phyloP scores from a whole-genome alignment of 2,888 invertebrate species.

The Hemicrepidius hirtus region DNA sequence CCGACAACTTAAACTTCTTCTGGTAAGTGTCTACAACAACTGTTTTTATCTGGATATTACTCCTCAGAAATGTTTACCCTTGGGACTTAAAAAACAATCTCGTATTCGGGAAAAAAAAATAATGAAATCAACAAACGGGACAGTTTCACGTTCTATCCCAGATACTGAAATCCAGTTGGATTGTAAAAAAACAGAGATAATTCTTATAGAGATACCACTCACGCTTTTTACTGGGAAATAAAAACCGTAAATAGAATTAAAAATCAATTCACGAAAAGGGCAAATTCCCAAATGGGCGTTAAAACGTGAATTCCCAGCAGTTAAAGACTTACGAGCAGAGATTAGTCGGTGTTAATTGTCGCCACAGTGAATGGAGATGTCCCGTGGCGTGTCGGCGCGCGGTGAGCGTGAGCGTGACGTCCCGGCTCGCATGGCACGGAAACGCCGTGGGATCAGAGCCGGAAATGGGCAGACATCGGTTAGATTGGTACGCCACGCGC shows the following conservation, averaged over 20 bases:
- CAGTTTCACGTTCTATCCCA: not conserved
- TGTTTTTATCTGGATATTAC: conserved; percentile 19
- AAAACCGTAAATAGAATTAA: conserved; percentile 9
- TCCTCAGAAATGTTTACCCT: not conserved
- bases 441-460: conserved; percentile 65
- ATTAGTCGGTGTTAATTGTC: conserved; percentile 64
- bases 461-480: conserved; percentile 70
- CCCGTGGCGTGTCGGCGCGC: conserved; percentile 60
- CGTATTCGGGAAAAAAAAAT: too few species aligned
- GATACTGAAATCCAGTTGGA: too few species aligned
- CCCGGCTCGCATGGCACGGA: conserved; percentile 66
- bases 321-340: conserved; percentile 52
- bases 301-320: conserved; percentile 46
- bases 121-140: conserved; percentile 6
- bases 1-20: conserved; percentile 32
- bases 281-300: conserved; percentile 21
- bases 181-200: too few species aligned
- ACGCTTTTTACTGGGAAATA: not conserved
- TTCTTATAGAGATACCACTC: too few species aligned
- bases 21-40: conserved; percentile 37
- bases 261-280: conserved; percentile 20
- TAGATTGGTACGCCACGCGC: conserved; percentile 67
- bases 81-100: too few species aligned
- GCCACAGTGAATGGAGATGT: conserved; percentile 65
- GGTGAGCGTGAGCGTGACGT: conserved; percentile 65